These are phyloP conservation scores for Ophiodon elongatus DNA, from an alignment of 2,113 vertebrate species.

Conservation along the genomic window DNA sequence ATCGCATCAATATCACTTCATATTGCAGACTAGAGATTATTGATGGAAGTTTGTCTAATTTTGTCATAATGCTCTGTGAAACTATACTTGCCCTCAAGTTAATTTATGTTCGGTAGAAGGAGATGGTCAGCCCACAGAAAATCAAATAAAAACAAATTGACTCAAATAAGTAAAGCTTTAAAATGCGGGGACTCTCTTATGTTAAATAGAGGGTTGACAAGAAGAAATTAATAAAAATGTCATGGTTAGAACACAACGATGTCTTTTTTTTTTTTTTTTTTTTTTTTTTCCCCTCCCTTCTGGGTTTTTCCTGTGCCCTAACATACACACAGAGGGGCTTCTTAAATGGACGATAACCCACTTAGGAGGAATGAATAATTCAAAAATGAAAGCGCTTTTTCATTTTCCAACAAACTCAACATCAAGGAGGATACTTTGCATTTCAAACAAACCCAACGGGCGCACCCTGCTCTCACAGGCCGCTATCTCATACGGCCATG, in stretches of 20 bases:
- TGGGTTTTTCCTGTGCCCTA: conserved; percentile 20
- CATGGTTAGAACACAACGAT: neutral
- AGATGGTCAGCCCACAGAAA: neutral
- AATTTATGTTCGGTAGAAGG: neutral
- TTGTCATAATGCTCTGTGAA: neutral
- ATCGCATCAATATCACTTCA: neutral
- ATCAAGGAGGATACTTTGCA: conserved; percentile 46
- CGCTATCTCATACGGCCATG: neutral
- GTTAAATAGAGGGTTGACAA: neutral
- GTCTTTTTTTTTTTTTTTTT: neutral
- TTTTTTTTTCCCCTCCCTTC: too few relatives aligned
- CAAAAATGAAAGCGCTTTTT: conserved; percentile 51
- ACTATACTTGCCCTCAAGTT: neutral
- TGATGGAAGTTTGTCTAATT: neutral
- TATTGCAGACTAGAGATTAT: neutral
- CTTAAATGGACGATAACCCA: conserved; percentile 41
- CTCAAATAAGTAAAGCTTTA: neutral
- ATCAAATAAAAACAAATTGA: neutral
- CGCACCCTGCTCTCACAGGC: conserved; percentile 7
- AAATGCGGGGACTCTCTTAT: neutral
- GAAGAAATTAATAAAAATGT: neutral
- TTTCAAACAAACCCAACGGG: conserved; percentile 37
- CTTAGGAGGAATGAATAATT: conserved; percentile 70
- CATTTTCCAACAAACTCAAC: conserved; percentile 30
- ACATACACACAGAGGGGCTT: conserved; percentile 1